phyloP scores from a whole-genome alignment of 2,113 vertebrate species.

The Phylloscopus whistleri region DNA sequence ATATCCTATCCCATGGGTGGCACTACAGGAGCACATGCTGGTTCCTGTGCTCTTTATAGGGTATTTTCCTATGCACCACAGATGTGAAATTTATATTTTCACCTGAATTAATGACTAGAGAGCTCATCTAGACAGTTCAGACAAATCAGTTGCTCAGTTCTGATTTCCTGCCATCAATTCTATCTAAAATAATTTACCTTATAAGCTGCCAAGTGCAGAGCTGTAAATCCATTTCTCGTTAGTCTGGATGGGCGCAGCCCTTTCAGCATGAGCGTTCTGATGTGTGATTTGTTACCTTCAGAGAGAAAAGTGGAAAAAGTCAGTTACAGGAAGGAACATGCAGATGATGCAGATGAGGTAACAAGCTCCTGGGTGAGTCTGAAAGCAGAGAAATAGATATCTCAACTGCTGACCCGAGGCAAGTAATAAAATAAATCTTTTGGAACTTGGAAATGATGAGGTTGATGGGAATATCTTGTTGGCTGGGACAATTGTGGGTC shows the following conservation, averaged over 20 bases:
- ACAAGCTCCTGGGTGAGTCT: neutral
- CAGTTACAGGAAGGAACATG: neutral
- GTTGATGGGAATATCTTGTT: neutral
- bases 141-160: neutral
- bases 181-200: constrained; percentile 73
- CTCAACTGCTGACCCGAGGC: neutral
- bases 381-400: neutral
- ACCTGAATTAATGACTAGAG: neutral
- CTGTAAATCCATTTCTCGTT: constrained; percentile 91
- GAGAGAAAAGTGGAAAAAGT: constrained; percentile 1
- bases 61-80: neutral
- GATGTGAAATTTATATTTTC: neutral
- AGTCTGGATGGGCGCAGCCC: constrained; percentile 89
- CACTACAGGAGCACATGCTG: neutral
- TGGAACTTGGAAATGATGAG: neutral
- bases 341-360: neutral
- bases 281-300: constrained; percentile 86
- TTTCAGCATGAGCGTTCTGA: constrained; percentile 87
- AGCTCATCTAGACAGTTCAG: neutral
- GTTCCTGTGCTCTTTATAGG: neutral
- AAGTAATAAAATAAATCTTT: neutral
- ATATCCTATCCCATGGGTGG: neutral
- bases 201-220: constrained; percentile 89
- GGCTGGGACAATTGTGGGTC: rapidly evolving
- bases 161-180: neutral